Evolutionary conservation across 1,140 invertebrate species (phyloP).

Genomic region (Cardiocondyla obscurior): DNA sequence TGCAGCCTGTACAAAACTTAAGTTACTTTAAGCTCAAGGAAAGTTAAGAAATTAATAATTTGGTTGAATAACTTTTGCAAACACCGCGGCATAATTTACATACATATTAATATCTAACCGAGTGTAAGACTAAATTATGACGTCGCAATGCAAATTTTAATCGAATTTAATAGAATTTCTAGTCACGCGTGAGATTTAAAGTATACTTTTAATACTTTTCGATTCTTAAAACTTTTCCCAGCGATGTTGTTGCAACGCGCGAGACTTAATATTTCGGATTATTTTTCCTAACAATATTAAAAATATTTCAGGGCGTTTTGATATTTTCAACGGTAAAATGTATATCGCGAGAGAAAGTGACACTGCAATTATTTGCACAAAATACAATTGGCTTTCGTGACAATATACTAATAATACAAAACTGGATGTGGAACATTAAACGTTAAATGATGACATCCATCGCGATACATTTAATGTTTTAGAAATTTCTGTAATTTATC

Average conservation of each 20-base stretch:
- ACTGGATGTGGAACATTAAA: slow-evolving; percentile 20
- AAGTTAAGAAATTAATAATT: slow-evolving; percentile 60
- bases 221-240: not conserved
- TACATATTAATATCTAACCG: slow-evolving; percentile 53
- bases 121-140: slow-evolving; percentile 50
- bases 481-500: slow-evolving; percentile 20
- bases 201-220: not conserved
- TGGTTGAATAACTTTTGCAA: slow-evolving; percentile 52
- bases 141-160: slow-evolving; percentile 51
- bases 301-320: not conserved
- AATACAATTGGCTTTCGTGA: slow-evolving; percentile 31
- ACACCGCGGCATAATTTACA: slow-evolving; percentile 44
- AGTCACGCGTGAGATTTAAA: slow-evolving; percentile 29
- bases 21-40: slow-evolving; percentile 24
- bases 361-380: slow-evolving; percentile 10
- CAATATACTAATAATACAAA: not conserved
- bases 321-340: not conserved
- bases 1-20: slow-evolving; percentile 17
- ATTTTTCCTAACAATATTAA: not conserved
- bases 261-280: slow-evolving; percentile 5
- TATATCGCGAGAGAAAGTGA: not conserved
- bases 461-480: slow-evolving; percentile 10
- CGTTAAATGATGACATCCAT: slow-evolving; percentile 27
- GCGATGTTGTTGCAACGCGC: not conserved
- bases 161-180: slow-evolving; percentile 33